Percentiles rank a stretch among this genome's conserved stretches.
Conservation (phyloP, 2,888 invertebrate genomes). For the Alloscopus bannaensis region DNA sequence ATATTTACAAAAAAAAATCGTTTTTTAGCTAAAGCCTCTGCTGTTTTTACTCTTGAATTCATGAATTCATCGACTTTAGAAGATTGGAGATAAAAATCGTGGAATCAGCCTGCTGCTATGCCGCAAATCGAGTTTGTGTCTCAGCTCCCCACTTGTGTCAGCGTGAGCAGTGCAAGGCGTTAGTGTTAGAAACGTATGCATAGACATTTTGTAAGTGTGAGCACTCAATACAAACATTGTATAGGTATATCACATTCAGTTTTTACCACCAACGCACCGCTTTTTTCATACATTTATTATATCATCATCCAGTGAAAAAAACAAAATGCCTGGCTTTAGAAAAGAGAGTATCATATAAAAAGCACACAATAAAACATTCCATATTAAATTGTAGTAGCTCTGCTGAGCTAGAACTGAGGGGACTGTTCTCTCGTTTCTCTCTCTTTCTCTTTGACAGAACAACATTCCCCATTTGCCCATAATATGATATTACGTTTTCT, state of each 20-base stretch:
- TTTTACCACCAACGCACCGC: constrained; percentile 15
- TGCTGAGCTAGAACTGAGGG: constrained; percentile 31
- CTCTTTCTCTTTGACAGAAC: constrained; percentile 13
- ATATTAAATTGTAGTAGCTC: constrained; percentile 17
- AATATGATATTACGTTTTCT: constrained; percentile 45
- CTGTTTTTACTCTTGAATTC: too few species aligned
- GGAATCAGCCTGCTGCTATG: constrained; percentile 7
- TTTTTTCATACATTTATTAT: constrained; percentile 29
- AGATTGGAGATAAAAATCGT: constrained; percentile 3
- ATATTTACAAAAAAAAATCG: too few species aligned
- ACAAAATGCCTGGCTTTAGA: too few species aligned
- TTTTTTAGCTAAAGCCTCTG: too few species aligned
- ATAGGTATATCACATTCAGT: too few species aligned
- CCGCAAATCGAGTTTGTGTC: neutral
- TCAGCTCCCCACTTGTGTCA: constrained; percentile 19
- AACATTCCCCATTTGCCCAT: constrained; percentile 52
- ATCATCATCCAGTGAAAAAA: constrained; percentile 28
- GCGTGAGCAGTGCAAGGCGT: neutral
- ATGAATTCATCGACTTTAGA: constrained; percentile 7
- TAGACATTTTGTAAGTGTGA: constrained; percentile 14
- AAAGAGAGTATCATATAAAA: constrained; percentile 4
- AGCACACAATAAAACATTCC: constrained; percentile 6
- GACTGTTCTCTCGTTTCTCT: constrained; percentile 29
- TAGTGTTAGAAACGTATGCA: constrained; percentile 15
- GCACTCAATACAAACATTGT: neutral